A percentile compares a stretch with the other conserved stretches of the same genome.
These are phyloP conservation scores for Picathartes gymnocephalus DNA, from an alignment of 2,113 vertebrate genomes.

Conservation along the genomic window DNA sequence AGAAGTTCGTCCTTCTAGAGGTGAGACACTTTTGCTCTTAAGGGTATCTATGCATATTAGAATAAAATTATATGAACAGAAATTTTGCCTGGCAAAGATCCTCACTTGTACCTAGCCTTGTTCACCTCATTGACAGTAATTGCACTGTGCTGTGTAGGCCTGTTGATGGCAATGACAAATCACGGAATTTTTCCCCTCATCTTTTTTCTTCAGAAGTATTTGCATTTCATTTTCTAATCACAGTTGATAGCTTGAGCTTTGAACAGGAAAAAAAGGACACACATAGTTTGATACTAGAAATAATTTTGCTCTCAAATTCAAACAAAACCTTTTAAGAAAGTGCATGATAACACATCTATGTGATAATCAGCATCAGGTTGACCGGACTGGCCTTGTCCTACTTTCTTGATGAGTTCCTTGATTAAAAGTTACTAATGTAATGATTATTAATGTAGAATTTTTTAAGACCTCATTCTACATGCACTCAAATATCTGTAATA, in stretches of 20 bases:
- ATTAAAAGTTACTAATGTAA: conserved; percentile 10
- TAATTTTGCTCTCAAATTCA: conserved; percentile 7
- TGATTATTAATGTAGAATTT: background rate
- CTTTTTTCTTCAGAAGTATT: background rate
- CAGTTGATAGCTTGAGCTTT: background rate
- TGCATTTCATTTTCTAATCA: conserved; percentile 53
- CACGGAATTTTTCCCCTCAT: background rate
- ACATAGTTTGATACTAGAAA: background rate
- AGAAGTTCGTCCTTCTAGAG: background rate
- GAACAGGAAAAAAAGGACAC: background rate
- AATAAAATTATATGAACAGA: background rate
- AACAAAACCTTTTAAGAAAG: conserved; percentile 4
- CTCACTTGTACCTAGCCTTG: background rate
- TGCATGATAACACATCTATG: background rate
- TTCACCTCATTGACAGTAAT: background rate
- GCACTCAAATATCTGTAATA: background rate
- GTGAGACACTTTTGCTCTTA: background rate
- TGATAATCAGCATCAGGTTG: conserved; percentile 13
- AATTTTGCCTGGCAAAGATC: background rate
- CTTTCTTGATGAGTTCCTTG: conserved; percentile 27
- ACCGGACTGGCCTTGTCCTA: background rate
- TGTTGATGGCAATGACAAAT: background rate
- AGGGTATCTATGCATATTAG: background rate
- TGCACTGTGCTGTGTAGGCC: background rate
- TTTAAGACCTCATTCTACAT: background rate